These are phyloP conservation scores for Pterocles burchelli DNA, from an alignment of 2,113 vertebrate genomes.

Conservation along the genomic window DNA sequence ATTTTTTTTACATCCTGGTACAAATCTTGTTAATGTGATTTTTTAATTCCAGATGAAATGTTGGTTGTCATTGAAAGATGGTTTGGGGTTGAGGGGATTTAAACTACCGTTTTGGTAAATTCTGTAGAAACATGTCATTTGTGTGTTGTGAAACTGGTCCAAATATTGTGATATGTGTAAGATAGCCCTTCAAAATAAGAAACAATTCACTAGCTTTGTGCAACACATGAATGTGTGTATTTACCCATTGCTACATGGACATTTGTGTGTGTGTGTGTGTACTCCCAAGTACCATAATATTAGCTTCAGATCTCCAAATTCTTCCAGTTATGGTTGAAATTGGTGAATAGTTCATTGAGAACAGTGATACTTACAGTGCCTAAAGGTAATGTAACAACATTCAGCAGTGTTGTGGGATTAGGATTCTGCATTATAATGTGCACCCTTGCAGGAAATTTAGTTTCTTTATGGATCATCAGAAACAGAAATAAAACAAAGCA, in stretches of 20 bases:
- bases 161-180: background rate
- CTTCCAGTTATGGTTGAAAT: background rate
- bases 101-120: background rate
- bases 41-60: background rate
- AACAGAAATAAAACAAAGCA: background rate
- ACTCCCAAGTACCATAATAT: background rate
- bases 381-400: background rate
- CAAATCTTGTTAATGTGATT: background rate
- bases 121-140: background rate
- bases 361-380: background rate
- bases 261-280: background rate
- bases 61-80: background rate
- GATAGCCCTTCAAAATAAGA: background rate
- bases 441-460: slow-evolving; percentile 38
- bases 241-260: accelerated
- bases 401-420: background rate
- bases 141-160: background rate
- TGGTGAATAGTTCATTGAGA: background rate
- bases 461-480: slow-evolving; percentile 52
- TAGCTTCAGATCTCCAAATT: background rate
- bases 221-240: background rate
- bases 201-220: background rate
- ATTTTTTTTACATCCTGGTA: background rate
- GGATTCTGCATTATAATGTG: background rate
- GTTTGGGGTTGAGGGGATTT: background rate